phyloP scores from a whole-genome alignment of 37 sponge, comb jelly and placozoan species.

The Aplysina aerophoba region DNA sequence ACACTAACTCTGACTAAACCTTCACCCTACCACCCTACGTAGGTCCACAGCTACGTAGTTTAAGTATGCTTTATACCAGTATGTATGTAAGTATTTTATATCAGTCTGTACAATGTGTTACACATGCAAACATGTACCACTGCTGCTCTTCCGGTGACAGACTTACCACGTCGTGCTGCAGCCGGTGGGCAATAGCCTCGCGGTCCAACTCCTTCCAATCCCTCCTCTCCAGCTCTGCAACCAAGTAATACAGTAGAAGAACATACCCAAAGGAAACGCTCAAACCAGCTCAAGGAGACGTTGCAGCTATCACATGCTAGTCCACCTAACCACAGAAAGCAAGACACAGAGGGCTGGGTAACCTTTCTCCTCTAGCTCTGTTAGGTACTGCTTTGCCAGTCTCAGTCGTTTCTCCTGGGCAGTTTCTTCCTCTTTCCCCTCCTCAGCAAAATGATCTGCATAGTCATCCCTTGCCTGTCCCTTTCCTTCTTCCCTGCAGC shows the following conservation, averaged over 20 bases:
- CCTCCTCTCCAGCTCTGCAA: conserved; percentile 42
- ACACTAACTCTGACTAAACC: too few relatives aligned
- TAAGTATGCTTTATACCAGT: too few relatives aligned
- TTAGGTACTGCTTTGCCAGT: conserved; percentile 93
- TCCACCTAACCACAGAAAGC: too few relatives aligned
- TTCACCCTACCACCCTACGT: too few relatives aligned
- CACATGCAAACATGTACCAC: too few relatives aligned
- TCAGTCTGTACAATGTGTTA: too few relatives aligned
- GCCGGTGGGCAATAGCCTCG: conserved; percentile 84
- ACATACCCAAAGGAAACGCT: not conserved
- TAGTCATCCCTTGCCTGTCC: not conserved
- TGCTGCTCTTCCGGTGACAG: too few relatives aligned
- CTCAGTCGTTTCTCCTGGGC: conserved; percentile 91
- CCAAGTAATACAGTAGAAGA: not conserved
- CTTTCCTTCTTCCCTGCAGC: not conserved
- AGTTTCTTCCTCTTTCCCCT: conserved; percentile 76
- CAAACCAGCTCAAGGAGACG: not conserved
- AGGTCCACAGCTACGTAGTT: too few relatives aligned
- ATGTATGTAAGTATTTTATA: too few relatives aligned
- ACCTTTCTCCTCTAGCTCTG: conserved; percentile 76
- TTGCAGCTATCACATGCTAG: not conserved
- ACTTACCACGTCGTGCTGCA: conserved; percentile 80
- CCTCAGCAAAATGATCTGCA: conserved; percentile 7
- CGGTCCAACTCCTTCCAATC: conserved; percentile 58
- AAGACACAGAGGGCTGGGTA: too few relatives aligned